Evolutionary conservation across 2,113 vertebrate genomes (phyloP).

Genomic region (Oryzias celebensis): DNA sequence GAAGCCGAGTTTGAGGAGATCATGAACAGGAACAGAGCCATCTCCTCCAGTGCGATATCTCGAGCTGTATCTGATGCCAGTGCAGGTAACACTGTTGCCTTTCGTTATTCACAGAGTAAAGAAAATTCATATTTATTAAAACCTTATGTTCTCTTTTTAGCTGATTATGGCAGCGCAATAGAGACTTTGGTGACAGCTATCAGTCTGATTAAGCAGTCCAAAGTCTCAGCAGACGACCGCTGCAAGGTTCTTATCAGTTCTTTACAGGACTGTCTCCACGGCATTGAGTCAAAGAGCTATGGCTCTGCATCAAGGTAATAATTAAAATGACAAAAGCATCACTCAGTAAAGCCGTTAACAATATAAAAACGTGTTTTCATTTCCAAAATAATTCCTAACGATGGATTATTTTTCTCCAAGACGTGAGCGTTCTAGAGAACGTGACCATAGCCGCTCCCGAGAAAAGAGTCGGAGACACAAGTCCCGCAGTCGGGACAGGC

Average conservation of each 20-base stretch:
- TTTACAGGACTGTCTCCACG: constrained; percentile 97
- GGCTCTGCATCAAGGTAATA: constrained; percentile 89
- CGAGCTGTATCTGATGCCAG: constrained; percentile 97
- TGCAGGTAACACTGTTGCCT: constrained; percentile 80
- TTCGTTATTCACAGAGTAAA: neutral
- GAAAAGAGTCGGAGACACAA: constrained; percentile 97
- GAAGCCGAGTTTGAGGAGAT: constrained; percentile 99
- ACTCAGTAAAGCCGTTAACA: too few species aligned
- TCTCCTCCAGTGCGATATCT: constrained; percentile 98
- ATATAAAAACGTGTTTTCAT: neutral
- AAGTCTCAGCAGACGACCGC: constrained; percentile 97
- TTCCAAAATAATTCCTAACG: neutral
- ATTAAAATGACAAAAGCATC: neutral
- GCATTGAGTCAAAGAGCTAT: constrained; percentile 98
- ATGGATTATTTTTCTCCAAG: constrained; percentile 73
- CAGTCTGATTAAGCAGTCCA: constrained; percentile 98
- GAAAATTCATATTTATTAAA: neutral
- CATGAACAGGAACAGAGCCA: constrained; percentile 98
- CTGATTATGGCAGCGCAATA: constrained; percentile 98
- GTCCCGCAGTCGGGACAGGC: constrained; percentile 95
- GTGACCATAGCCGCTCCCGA: constrained; percentile 96
- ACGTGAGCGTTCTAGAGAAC: constrained; percentile 96
- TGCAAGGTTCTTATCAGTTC: constrained; percentile 99
- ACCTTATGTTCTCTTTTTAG: constrained; percentile 61
- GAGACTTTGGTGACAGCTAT: constrained; percentile 98